Evolutionary conservation across 2,888 invertebrate species (phyloP).

Genomic region (Pandemis cinnamomeana): DNA sequence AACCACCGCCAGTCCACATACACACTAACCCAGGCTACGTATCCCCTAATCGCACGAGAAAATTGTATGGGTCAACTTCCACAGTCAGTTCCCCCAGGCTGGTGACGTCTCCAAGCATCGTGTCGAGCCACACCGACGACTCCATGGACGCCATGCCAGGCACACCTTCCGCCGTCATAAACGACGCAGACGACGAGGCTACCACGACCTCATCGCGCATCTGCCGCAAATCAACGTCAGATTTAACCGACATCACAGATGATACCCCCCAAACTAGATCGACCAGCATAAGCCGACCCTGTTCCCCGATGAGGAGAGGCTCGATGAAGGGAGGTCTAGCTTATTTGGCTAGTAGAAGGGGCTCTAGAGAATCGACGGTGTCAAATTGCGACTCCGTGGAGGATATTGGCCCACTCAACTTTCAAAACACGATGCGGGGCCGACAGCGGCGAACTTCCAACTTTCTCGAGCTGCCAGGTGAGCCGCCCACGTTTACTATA

Average conservation of each 20-base stretch:
- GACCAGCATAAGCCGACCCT: constrained; percentile 85
- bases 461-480: constrained; percentile 94
- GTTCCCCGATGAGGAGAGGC: constrained; percentile 88
- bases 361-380: constrained; percentile 91
- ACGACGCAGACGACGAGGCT: constrained; percentile 78
- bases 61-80: constrained; percentile 75
- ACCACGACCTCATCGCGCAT: constrained; percentile 78
- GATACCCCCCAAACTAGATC: constrained; percentile 85
- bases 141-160: constrained; percentile 74
- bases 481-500: constrained; percentile 45
- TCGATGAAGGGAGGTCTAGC: constrained; percentile 89
- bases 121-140: constrained; percentile 80
- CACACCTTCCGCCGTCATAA: constrained; percentile 71
- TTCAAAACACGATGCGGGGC: constrained; percentile 90
- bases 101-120: constrained; percentile 77
- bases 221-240: constrained; percentile 91
- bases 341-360: constrained; percentile 93
- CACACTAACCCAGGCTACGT: constrained; percentile 86
- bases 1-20: constrained; percentile 84
- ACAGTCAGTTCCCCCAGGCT: constrained; percentile 76
- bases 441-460: constrained; percentile 93
- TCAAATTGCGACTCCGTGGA: constrained; percentile 88
- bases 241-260: constrained; percentile 86
- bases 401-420: constrained; percentile 92
- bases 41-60: constrained; percentile 77